Evolutionary conservation across 1,140 invertebrate genomes (phyloP).

Genomic region (Latrodectus geometricus): DNA sequence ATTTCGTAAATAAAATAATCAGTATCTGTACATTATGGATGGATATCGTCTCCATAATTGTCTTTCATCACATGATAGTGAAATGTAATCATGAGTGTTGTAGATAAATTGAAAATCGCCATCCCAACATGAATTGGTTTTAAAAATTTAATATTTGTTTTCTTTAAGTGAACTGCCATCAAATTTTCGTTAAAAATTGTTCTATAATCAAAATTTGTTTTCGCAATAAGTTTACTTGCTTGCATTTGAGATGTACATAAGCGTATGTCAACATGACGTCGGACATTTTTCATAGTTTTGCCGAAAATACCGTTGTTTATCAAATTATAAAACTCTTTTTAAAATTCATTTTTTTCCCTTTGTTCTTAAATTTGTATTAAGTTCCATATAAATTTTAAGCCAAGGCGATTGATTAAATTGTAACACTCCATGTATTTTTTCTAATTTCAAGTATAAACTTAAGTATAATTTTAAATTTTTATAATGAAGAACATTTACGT

Average conservation of each 20-base stretch:
- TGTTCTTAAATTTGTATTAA: slow-evolving; percentile 3
- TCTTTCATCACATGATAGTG: neutral
- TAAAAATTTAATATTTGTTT: slow-evolving; percentile 14
- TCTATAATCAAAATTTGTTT: slow-evolving; percentile 9
- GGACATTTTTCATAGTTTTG: slow-evolving; percentile 27
- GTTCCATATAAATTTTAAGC: slow-evolving; percentile 24
- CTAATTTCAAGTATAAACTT: too few relatives aligned
- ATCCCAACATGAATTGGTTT: slow-evolving; percentile 13
- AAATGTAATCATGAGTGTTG: neutral
- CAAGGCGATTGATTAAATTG: neutral
- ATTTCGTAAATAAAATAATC: slow-evolving; percentile 57
- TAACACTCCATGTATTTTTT: neutral
- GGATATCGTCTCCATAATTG: neutral
- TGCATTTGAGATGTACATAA: slow-evolving; percentile 25
- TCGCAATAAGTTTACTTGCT: neutral
- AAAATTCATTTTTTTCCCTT: slow-evolving; percentile 11
- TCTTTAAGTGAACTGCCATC: slow-evolving; percentile 31
- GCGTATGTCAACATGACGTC: too few relatives aligned
- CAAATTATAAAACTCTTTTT: slow-evolving; percentile 28
- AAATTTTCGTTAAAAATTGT: too few relatives aligned
- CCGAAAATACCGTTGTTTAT: slow-evolving; percentile 17
- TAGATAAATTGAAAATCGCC: neutral
- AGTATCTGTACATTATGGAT: slow-evolving; percentile 24
- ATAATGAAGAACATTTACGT: slow-evolving; percentile 9
- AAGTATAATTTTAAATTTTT: slow-evolving; percentile 10